phyloP scores from a whole-genome alignment of 1,140 invertebrate genomes.

The Protaetia brevitarsis region DNA sequence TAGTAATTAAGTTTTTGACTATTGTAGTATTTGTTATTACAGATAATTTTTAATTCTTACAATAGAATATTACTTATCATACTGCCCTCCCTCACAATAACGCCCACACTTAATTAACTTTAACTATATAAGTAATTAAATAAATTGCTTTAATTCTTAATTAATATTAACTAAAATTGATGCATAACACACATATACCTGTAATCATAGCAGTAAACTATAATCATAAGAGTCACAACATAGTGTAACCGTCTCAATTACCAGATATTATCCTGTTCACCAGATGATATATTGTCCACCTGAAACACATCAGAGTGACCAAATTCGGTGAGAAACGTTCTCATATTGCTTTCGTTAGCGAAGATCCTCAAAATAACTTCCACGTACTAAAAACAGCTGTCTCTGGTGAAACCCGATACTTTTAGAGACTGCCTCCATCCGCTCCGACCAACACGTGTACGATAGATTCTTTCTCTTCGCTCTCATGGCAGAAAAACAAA shows the following conservation, averaged over 20 bases:
- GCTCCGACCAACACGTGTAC: constrained; percentile 25
- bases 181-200: no score
- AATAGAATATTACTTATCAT: no score
- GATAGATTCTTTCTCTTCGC: constrained; percentile 26
- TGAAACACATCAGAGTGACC: not conserved
- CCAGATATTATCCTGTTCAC: not conserved
- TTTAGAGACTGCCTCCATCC: constrained; percentile 42
- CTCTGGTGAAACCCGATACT: constrained; percentile 46
- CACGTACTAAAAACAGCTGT: constrained; percentile 47
- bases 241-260: not conserved
- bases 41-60: no score
- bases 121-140: no score
- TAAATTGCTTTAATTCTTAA: no score
- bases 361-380: constrained; percentile 28
- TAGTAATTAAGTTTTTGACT: no score
- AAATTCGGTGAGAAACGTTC: not conserved
- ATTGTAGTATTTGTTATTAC: no score
- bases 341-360: constrained; percentile 20
- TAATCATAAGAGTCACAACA: constrained; percentile 1
- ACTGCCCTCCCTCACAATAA: no score
- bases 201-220: no score
- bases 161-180: no score
- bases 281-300: not conserved
- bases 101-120: no score
- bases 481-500: constrained; percentile 46